A percentile compares a stretch with the other conserved stretches of the same genome.
These are phyloP conservation scores for Platycheirus albimanus DNA, from an alignment of 2,888 invertebrate species.

Conservation along the genomic window DNA sequence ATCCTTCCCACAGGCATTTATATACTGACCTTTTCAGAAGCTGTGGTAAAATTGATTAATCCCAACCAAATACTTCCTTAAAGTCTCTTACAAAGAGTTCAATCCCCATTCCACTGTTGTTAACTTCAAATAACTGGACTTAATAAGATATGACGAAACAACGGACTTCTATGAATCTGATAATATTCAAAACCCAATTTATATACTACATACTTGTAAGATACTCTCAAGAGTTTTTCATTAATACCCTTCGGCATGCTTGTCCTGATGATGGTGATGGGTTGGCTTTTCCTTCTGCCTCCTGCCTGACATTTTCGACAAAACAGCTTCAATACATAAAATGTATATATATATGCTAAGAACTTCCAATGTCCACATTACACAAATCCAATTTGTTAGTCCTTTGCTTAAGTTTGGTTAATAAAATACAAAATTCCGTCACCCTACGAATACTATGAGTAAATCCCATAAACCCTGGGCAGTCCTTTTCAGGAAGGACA, in stretches of 20 bases:
- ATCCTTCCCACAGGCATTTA: conserved; percentile 20
- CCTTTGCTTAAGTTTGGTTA: conserved; percentile 37
- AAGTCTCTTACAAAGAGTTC: conserved; percentile 16
- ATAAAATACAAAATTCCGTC: conserved; percentile 69
- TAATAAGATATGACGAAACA: conserved; percentile 39
- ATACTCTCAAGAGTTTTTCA: conserved; percentile 53
- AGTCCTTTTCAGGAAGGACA: too few relatives aligned
- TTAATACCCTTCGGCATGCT: conserved; percentile 51
- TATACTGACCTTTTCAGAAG: conserved; percentile 13
- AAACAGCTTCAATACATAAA: too few relatives aligned
- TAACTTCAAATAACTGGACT: conserved; percentile 48
- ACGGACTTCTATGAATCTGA: background rate
- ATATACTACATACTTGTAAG: conserved; percentile 15
- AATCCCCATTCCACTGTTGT: conserved; percentile 15
- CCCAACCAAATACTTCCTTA: conserved; percentile 12
- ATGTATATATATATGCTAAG: conserved; percentile 18
- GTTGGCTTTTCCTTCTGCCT: too few relatives aligned
- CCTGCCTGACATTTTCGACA: conserved; percentile 51
- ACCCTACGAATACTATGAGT: conserved; percentile 15
- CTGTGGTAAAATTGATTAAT: conserved; percentile 59
- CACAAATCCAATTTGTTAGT: conserved; percentile 55
- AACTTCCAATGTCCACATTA: conserved; percentile 54
- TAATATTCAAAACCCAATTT: conserved; percentile 49
- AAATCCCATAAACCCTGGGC: background rate
- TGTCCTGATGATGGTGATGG: conserved; percentile 32